phyloP scores from a whole-genome alignment of 2,888 invertebrate species.

The Cantharis lateralis region DNA sequence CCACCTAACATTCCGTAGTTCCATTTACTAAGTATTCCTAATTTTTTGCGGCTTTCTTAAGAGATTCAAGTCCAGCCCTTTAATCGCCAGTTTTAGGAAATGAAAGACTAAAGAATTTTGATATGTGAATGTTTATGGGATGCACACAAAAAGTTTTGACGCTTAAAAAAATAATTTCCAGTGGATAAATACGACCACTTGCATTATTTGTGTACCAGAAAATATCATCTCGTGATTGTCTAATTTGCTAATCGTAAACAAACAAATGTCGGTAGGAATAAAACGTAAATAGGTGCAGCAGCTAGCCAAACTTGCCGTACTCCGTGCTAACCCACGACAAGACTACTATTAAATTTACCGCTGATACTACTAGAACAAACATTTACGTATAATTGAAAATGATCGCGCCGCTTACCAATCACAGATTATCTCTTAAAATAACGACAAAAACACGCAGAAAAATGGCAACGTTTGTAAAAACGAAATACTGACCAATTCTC shows the following conservation, averaged over 20 bases:
- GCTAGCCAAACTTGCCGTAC: no score
- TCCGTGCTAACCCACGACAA: no score
- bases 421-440: neutral
- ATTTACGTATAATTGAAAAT: neutral
- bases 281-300: neutral
- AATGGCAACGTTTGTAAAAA: neutral
- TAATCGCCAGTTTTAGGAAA: neutral
- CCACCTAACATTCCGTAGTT: neutral
- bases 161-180: neutral
- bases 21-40: neutral
- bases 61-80: neutral
- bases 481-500: neutral
- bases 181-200: neutral
- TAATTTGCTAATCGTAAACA: neutral
- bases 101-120: neutral
- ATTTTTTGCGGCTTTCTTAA: neutral
- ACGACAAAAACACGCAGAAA: no score
- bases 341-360: neutral
- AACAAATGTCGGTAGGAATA: no score
- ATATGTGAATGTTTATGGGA: neutral
- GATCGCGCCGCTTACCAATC: neutral
- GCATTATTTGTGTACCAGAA: neutral
- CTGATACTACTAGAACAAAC: neutral
- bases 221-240: neutral
- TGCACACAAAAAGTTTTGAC: no score